These are phyloP conservation scores for Paralichthys olivaceus DNA, from an alignment of 2,113 vertebrate species.

Conservation along the genomic window DNA sequence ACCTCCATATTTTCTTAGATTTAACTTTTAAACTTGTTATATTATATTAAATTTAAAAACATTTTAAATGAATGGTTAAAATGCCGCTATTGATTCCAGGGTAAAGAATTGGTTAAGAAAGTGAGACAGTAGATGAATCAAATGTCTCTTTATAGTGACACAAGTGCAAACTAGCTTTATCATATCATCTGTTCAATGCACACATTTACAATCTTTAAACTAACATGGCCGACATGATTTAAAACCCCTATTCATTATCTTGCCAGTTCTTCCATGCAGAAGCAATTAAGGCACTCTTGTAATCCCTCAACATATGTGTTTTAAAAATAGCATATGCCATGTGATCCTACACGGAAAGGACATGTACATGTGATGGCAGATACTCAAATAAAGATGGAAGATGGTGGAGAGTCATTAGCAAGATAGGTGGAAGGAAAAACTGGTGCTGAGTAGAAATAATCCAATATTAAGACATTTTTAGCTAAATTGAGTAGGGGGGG, in stretches of 20 bases:
- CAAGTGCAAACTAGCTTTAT: neutral
- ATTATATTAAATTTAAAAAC: neutral
- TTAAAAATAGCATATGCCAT: constrained; percentile 21
- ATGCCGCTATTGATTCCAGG: neutral
- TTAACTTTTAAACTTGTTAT: neutral
- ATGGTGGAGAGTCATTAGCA: constrained; percentile 17
- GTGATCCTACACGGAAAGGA: constrained; percentile 5
- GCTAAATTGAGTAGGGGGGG: too few relatives aligned
- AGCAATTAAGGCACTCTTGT: neutral
- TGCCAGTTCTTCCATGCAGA: neutral
- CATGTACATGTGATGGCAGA: constrained; percentile 5
- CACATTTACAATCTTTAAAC: neutral
- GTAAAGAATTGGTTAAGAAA: neutral
- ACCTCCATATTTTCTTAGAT: neutral
- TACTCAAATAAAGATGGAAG: constrained; percentile 41
- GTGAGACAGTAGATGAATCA: neutral
- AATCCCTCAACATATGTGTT: constrained; percentile 9
- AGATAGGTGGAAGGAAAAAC: constrained; percentile 21
- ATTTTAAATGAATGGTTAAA: too few relatives aligned
- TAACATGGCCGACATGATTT: neutral
- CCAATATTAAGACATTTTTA: neutral
- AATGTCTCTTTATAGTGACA: neutral
- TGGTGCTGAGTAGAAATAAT: constrained; percentile 13
- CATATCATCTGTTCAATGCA: neutral
- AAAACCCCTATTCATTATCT: neutral